These are phyloP conservation scores for Graptemys geographica DNA, from an alignment of 2,797 vertebrate species.

Conservation along the genomic window DNA sequence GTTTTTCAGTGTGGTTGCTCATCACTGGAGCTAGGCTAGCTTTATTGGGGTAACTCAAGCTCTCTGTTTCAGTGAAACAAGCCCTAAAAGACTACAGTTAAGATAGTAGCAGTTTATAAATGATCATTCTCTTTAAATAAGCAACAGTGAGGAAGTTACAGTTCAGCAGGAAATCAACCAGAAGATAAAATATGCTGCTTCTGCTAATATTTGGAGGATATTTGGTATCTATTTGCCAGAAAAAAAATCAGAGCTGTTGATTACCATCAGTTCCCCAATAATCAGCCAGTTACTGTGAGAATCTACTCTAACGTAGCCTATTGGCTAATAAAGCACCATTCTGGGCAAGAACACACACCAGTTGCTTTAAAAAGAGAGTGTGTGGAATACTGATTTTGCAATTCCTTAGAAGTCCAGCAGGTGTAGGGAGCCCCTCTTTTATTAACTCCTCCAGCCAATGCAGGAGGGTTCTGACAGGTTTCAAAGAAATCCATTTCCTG, in stretches of 20 bases:
- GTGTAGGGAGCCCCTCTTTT: not conserved
- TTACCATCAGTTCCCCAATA: not conserved
- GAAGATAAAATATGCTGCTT: not conserved
- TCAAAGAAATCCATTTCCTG: not conserved
- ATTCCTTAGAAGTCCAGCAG: not conserved
- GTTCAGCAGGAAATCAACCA: not conserved
- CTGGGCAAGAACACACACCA: not conserved
- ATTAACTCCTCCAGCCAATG: not conserved
- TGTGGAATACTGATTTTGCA: not conserved
- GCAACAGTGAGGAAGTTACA: not conserved
- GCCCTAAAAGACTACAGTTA: not conserved
- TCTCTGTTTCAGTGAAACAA: not conserved
- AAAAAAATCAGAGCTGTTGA: not conserved
- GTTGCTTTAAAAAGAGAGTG: not conserved
- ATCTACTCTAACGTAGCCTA: not conserved
- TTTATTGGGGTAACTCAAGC: not conserved
- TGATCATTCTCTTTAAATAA: conserved; percentile 17
- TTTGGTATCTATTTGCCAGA: not conserved
- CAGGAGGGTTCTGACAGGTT: not conserved
- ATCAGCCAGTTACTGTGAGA: not conserved
- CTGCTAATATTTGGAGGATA: not conserved
- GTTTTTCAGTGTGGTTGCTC: not conserved
- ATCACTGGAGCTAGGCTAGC: not conserved
- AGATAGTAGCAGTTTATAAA: conserved; percentile 1
- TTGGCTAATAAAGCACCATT: not conserved